Percentiles rank a stretch among this genome's conserved stretches.
These are phyloP conservation scores for Pelodytes ibericus DNA, from an alignment of 2,797 vertebrate species.

Conservation along the genomic window DNA sequence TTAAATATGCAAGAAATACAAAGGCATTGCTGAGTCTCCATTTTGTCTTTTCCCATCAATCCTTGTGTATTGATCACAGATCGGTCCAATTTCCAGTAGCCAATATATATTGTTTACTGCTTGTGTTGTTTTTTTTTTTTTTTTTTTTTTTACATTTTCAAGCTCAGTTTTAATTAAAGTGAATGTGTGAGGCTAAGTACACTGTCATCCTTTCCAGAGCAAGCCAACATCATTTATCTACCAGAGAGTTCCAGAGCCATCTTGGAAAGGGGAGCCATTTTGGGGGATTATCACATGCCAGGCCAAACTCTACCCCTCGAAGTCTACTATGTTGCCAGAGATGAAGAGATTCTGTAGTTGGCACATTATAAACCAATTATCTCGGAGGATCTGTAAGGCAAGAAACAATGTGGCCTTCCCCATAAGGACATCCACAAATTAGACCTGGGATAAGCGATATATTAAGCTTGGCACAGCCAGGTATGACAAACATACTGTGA, in stretches of 20 bases:
- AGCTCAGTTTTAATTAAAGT: conserved; percentile 71
- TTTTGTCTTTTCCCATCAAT: conserved; percentile 52
- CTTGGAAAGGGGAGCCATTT: background rate
- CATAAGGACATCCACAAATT: no score
- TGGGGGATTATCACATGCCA: no score
- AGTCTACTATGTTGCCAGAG: no score
- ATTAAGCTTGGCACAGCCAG: no score
- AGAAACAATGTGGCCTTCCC: no score
- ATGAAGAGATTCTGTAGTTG: no score
- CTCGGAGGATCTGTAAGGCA: no score
- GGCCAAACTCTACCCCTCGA: no score
- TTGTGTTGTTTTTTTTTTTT: conserved; percentile 41
- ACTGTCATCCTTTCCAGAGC: background rate
- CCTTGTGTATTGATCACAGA: conserved; percentile 57
- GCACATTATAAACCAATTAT: no score
- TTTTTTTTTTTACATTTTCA: conserved; percentile 69
- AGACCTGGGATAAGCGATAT: no score
- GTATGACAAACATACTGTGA: no score
- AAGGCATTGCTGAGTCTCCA: conserved; percentile 53
- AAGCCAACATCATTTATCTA: conserved; percentile 8
- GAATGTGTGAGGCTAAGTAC: conserved; percentile 55
- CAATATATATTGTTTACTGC: conserved; percentile 29
- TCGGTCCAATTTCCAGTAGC: conserved; percentile 54
- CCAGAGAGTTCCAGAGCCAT: background rate
- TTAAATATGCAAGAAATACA: conserved; percentile 47